phyloP scores from a whole-genome alignment of 2,113 vertebrate species.

The Acrocephalus kingi region DNA sequence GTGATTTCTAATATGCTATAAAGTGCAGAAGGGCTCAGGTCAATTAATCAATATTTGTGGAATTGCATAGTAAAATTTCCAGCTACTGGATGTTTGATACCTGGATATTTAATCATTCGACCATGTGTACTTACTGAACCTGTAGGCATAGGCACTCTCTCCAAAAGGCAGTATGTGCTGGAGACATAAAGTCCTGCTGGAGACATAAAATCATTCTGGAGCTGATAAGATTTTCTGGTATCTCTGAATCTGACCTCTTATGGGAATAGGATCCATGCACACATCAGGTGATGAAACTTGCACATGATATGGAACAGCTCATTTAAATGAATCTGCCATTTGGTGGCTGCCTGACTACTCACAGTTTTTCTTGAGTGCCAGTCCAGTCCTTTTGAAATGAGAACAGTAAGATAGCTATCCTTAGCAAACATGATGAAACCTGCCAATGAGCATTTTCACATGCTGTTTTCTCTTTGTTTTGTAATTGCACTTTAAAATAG shows the following conservation, averaged over 20 bases:
- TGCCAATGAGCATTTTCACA: background rate
- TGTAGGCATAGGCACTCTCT: accelerated
- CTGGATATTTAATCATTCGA: background rate
- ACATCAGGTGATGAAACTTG: background rate
- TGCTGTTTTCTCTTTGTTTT: background rate
- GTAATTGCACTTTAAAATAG: background rate
- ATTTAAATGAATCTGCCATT: background rate
- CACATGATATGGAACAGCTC: background rate
- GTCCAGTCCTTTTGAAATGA: background rate
- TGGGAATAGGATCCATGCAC: background rate
- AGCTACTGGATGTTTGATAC: background rate
- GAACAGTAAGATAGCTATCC: background rate
- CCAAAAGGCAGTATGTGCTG: background rate
- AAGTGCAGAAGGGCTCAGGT: background rate
- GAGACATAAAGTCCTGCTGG: background rate
- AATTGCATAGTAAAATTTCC: constrained; percentile 24
- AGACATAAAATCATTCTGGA: background rate
- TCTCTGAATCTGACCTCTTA: background rate
- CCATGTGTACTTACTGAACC: background rate
- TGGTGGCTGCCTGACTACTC: background rate
- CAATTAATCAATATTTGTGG: constrained; percentile 2
- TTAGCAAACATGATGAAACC: background rate
- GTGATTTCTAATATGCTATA: background rate
- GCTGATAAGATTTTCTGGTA: background rate
- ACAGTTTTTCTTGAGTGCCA: background rate